phyloP scores from a whole-genome alignment of 2,797 vertebrate genomes.

The Columba guinea region DNA sequence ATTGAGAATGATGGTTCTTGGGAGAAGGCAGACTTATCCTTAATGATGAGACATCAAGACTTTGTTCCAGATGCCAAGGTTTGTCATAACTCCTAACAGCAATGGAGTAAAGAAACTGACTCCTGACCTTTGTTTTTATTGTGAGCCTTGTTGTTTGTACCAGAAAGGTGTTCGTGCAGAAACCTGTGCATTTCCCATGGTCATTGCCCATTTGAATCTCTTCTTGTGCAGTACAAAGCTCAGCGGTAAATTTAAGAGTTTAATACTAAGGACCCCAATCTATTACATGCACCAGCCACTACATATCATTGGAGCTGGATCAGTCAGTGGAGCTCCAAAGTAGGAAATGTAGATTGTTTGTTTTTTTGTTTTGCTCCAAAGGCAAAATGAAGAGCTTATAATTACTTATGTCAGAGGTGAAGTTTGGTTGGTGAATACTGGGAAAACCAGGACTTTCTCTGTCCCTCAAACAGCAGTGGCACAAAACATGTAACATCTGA shows the following conservation, averaged over 20 bases:
- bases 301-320: neutral
- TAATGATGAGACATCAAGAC: neutral
- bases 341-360: neutral
- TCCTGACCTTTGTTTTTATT: neutral
- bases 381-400: neutral
- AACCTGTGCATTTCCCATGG: neutral
- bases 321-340: neutral
- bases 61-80: neutral
- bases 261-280: neutral
- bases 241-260: neutral
- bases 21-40: neutral
- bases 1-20: neutral
- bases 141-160: neutral
- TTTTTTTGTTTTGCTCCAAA: neutral
- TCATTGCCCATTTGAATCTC: neutral
- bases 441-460: neutral
- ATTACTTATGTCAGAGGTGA: neutral
- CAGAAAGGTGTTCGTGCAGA: neutral
- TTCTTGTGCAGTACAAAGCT: neutral
- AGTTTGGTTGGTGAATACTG: neutral
- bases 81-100: rapidly evolving
- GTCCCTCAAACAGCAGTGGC: neutral
- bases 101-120: neutral
- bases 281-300: neutral
- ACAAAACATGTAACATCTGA: neutral